A percentile compares a stretch with the other conserved stretches of the same genome.
Evolutionary conservation across 2,888 invertebrate species (phyloP).

Genomic region (Phania funesta): DNA sequence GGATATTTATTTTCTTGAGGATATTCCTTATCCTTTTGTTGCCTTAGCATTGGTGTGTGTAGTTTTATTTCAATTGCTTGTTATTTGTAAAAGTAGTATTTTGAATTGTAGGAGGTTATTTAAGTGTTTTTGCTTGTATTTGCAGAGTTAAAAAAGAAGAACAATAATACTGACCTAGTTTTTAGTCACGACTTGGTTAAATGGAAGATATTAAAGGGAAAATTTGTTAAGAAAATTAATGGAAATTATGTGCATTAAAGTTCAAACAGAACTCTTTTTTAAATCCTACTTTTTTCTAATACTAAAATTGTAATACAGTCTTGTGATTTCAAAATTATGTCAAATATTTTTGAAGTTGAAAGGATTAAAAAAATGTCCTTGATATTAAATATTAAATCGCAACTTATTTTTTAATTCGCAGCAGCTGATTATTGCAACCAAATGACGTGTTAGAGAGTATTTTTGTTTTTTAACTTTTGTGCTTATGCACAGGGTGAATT

Average conservation of each 20-base stretch:
- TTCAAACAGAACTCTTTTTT: neutral
- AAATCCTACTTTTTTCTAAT: too few species aligned
- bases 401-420: too few species aligned
- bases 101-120: constrained; percentile 46
- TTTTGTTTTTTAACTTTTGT: too few species aligned
- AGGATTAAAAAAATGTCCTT: too few species aligned
- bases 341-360: too few species aligned
- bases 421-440: too few species aligned
- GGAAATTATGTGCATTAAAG: neutral
- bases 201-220: neutral
- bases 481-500: too few species aligned
- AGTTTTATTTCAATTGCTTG: constrained; percentile 23
- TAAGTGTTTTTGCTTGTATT: constrained; percentile 46
- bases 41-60: neutral
- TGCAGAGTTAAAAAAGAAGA: constrained; percentile 29
- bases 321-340: too few species aligned
- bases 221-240: constrained; percentile 4
- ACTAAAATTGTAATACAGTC: too few species aligned
- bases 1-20: constrained; percentile 64
- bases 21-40: constrained; percentile 9
- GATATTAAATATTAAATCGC: too few species aligned
- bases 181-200: constrained; percentile 38
- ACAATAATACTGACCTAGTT: constrained; percentile 61
- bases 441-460: too few species aligned
- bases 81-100: constrained; percentile 20